Evolutionary conservation across 2,888 invertebrate genomes (phyloP), one percentile per base, ranked within the genome.

Genomic region (Pandemis heparana): DNA sequence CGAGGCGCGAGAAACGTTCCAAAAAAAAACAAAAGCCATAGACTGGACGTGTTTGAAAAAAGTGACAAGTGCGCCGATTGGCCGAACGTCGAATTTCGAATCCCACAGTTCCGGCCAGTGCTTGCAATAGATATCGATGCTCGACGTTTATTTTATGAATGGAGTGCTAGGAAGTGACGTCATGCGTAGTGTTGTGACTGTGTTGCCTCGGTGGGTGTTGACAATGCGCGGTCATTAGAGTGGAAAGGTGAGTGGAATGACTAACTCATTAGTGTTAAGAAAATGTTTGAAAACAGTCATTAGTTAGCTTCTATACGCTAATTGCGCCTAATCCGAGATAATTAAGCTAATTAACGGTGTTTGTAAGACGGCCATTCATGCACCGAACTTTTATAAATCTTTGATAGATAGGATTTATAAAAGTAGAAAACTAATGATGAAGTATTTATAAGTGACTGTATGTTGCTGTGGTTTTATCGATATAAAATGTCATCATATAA

Each of bases 121-220:
- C 77, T 82, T 82, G 79, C 80, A 77, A 80, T 77, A 75, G 76
- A 79, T 81, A 81, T 83, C 80, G 82, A 86, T 86, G 85, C 77
- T 87, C 85, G 87, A 66, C 66, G 71, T 66, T 71, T 60, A 51
- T 65, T 90, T 90, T 87, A 89, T 92, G 93, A 92, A 92, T 92
- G 92, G 89, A 90, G 89, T 91, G 91, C 81, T 88, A 89, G 90
- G 90, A 90, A 90, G 92, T 94, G 93, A 93, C 92, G 92, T 92
- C 91, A 94, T 92, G 93, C 83, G 82, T 92, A 92, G 94, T 93
- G 93, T 88, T 92, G 92, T 92, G 92, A 86, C 87, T 84, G 56
- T 56, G 83, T 79, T 83, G 85, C 82, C 82, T 82, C 81, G 85
- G 87, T 87, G 88, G 89, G 89, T 89, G 89, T 89, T 90, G 91